These are phyloP conservation scores for Unio pictorum DNA, from an alignment of 2,888 invertebrate genomes.

Conservation along the genomic window DNA sequence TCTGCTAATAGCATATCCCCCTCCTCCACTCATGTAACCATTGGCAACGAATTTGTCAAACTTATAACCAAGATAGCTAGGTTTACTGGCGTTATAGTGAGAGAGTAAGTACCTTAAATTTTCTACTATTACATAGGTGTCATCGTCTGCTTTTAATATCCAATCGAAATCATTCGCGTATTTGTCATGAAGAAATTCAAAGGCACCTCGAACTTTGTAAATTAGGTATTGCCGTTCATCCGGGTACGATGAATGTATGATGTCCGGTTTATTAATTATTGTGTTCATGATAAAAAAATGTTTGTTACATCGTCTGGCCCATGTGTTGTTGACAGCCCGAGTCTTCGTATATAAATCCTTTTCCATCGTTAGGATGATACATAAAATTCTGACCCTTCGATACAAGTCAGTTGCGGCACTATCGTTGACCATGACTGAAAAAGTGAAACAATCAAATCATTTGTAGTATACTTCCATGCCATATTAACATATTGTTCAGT, in stretches of 20 bases:
- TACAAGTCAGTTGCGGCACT: too few relatives aligned
- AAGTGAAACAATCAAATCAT: too few relatives aligned
- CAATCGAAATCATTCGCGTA: conserved; percentile 90
- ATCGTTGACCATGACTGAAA: too few relatives aligned
- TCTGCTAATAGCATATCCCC: conserved; percentile 86
- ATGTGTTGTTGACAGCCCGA: conserved; percentile 90
- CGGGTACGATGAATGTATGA: conserved; percentile 7
- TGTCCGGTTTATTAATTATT: conserved; percentile 75
- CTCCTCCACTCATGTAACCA: conserved; percentile 73
- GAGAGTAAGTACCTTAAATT: conserved; percentile 91
- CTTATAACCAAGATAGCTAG: conserved; percentile 82
- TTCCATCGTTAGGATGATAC: conserved; percentile 96
- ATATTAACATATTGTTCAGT: too few relatives aligned
- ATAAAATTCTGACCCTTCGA: conserved; percentile 85
- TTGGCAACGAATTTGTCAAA: conserved; percentile 53
- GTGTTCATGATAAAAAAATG: conserved; percentile 70
- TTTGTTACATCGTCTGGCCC: conserved; percentile 85
- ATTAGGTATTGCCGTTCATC: conserved; percentile 79
- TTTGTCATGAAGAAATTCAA: conserved; percentile 86
- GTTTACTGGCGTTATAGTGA: conserved; percentile 80
- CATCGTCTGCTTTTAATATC: conserved; percentile 98
- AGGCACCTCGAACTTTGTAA: conserved; percentile 96
- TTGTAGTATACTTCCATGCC: too few relatives aligned
- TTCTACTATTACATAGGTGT: conserved; percentile 96
- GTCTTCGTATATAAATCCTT: conserved; percentile 89